Evolutionary conservation across 1,140 invertebrate species (phyloP).

Genomic region (Sycophila sp.): DNA sequence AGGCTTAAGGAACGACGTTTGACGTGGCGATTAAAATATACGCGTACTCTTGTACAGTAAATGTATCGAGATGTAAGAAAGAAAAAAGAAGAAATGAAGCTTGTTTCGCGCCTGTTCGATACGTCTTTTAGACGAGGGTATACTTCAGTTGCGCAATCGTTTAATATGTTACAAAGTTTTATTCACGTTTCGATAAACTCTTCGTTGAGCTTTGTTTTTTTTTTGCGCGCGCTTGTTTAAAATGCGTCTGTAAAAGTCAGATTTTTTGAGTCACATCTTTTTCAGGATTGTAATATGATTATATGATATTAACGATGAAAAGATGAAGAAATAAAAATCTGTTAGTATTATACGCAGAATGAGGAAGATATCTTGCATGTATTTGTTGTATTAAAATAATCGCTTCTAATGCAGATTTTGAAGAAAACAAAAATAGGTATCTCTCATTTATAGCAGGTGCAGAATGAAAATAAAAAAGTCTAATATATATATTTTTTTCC

Average conservation of each 20-base stretch:
- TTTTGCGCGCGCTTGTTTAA: not conserved
- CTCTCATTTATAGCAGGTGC: no score
- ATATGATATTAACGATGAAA: no score
- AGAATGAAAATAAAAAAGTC: no score
- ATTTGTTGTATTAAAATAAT: no score
- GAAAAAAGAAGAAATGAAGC: not conserved
- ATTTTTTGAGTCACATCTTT: not conserved
- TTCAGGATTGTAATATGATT: no score
- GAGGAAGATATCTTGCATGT: no score
- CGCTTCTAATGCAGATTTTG: no score
- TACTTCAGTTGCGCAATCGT: not conserved
- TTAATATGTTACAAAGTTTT: not conserved
- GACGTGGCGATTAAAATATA: not conserved
- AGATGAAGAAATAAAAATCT: no score
- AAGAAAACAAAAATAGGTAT: no score
- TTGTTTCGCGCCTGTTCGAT: not conserved
- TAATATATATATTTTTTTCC: no score
- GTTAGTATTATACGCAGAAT: no score
- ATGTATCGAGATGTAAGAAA: slow-evolving; percentile 2
- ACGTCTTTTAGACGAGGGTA: not conserved
- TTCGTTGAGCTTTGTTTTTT: not conserved
- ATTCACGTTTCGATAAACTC: not conserved
- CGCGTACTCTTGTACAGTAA: slow-evolving; percentile 10
- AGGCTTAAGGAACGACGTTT: slow-evolving; percentile 2
- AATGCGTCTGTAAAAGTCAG: not conserved